Percentiles rank a stretch among this genome's conserved stretches.
Evolutionary conservation across 2,888 invertebrate genomes (phyloP).

Genomic region (Adela reaumurella): DNA sequence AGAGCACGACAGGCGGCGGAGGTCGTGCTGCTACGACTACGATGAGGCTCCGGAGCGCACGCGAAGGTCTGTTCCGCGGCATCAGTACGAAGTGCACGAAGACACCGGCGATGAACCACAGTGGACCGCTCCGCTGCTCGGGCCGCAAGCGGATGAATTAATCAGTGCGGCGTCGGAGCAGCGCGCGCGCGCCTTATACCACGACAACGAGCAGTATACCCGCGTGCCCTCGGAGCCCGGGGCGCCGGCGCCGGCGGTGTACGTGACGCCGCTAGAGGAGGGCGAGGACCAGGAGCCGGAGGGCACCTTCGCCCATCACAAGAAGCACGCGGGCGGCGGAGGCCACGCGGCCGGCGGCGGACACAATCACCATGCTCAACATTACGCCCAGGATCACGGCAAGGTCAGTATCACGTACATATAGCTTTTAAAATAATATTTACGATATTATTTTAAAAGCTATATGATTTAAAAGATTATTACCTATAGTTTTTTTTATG

Average conservation of each 20-base stretch:
- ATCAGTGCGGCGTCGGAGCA: conserved; percentile 24
- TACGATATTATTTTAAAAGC: too few relatives aligned
- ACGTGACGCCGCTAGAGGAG: conserved; percentile 16
- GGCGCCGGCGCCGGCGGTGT: conserved; percentile 18
- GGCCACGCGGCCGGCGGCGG: conserved; percentile 50
- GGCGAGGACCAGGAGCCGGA: conserved; percentile 22
- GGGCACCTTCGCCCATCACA: conserved; percentile 17
- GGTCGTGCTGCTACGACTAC: conserved; percentile 4
- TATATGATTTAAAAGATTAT: too few relatives aligned
- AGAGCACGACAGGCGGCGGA: background rate
- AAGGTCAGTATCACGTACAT: conserved; percentile 29
- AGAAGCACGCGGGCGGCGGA: conserved; percentile 27
- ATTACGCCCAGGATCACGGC: conserved; percentile 51
- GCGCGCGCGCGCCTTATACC: conserved; percentile 17
- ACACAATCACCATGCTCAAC: conserved; percentile 46
- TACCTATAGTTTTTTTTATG: too few relatives aligned
- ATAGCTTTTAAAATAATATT: too few relatives aligned
- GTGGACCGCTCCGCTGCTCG: conserved; percentile 16
- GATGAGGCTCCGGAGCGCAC: conserved; percentile 15
- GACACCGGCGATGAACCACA: conserved; percentile 22
- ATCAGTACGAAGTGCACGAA: conserved; percentile 45
- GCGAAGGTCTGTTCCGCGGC: conserved; percentile 20
- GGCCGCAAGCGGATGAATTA: conserved; percentile 42
- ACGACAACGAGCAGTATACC: conserved; percentile 31
- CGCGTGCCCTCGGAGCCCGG: conserved; percentile 26